Evolutionary conservation across 92 coral and sea anemone species (phyloP), one percentile per base, ranked within the genome.

Genomic region (Paramuricea clavata): DNA sequence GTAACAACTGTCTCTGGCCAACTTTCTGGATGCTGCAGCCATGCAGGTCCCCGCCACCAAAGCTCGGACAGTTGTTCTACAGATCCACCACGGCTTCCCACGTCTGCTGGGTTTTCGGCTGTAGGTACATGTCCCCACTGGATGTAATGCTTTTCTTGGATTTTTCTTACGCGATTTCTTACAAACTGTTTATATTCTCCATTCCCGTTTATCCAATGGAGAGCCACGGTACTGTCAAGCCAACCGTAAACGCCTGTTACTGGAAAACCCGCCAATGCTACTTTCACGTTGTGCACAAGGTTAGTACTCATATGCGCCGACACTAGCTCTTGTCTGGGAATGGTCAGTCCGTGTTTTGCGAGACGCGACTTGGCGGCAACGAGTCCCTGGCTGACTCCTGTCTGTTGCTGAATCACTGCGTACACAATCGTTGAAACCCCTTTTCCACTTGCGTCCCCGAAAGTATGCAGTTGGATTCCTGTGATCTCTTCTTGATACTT

Each of bases 111-210:
- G 44, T 39, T 39, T 39, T 4, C 44, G 10, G 44, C 44, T 39
- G 92, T 62, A 9, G 86, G 89, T 31, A 77, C 85, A 49, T 84
- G 75, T 39, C 92, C 42, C 92, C 89, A 83, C 2, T 69, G 39
- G 49, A 83, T 76, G 59, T 83, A 54, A 39, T 70, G 78, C 10
- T 83, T 76, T n/a, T 1, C n/a, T 31, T n/a, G 21, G 1, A 49
- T 78, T 69, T 79, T 67, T 22, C 36, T 49, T 3, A 61, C 81
- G 5, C 59, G 9, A 31, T 74, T 74, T 26, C 0, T 31, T 1
- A 74, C 81, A 44, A 22, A n/a, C n/a, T n/a, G n/a, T n/a, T n/a
- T n/a, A n/a, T 28, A n/a, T 0, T 31, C 75, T 69, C 75, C 44
- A 16, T 12, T 19, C 1, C 64, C 65, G 15, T 69, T 69, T 28